phyloP scores from a whole-genome alignment of 2,113 vertebrate species.

The Oxyura jamaicensis region DNA sequence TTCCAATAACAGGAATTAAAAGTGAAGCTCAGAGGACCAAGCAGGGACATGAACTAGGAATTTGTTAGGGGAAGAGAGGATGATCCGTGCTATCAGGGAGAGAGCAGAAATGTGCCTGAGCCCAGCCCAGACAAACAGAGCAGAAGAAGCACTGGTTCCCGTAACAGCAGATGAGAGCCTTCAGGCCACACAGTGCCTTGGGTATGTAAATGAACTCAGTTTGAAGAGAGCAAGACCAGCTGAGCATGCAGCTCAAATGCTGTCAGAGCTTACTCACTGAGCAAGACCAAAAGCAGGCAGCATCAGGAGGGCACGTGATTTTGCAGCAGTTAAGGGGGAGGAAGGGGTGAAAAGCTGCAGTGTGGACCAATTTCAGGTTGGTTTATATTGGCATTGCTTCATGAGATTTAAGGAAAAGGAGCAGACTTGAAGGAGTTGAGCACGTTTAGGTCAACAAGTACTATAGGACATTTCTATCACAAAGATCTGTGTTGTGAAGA shows the following conservation, averaged over 20 bases:
- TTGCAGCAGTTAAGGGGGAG: neutral
- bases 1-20: neutral
- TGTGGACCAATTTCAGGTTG: neutral
- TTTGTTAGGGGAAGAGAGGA: neutral
- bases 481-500: neutral
- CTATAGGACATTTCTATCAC: neutral
- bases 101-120: neutral
- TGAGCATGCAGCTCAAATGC: rapidly evolving
- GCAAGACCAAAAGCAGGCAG: neutral
- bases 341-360: neutral
- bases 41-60: neutral
- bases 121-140: neutral
- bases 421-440: neutral
- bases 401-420: neutral
- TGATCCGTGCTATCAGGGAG: neutral
- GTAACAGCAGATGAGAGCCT: neutral
- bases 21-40: neutral
- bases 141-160: neutral
- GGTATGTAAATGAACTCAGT: neutral
- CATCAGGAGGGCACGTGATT: neutral
- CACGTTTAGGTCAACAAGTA: neutral
- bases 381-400: neutral
- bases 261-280: rapidly evolving
- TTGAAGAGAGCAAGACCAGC: neutral
- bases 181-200: rapidly evolving